Evolutionary conservation across 2,888 invertebrate species (phyloP), one percentile per base, ranked within the genome.

Genomic region (Hemicrepidius hirtus): DNA sequence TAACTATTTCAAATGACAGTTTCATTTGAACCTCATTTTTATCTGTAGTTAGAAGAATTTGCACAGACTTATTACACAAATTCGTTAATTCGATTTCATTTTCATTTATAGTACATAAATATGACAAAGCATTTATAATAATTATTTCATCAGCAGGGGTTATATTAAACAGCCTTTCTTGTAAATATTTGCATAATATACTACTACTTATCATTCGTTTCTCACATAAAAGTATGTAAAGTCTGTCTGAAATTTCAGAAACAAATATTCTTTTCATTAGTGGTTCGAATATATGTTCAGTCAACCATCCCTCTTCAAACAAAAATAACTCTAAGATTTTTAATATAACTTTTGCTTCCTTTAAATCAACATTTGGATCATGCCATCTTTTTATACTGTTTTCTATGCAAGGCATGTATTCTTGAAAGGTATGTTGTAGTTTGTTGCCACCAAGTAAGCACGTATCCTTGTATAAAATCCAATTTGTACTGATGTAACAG

Each of bases 1-100:
- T 66, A 10, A 69, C 53, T 5, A 71, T 57, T 55, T 50, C 59
- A 67, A 69, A 76, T 20, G 73, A 64, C 12, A 74, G 32, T n/a
- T 55, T 18, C 32, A 71, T 46, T 67, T 64, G 44, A 40, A 40
- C 28, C 13, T 44, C 6, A 32, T 65, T 50, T 18, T 35, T 63
- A 32, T 24, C 12, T 13, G 44, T 16, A 24, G 28, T 32, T 35
- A 64, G 16, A 10, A 75, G 50, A 59, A 73, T 63, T 9, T 59
- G 13, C 16, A 13, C 60, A 18, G 68, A 72, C 6, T 24, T 35
- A 24, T 68, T 18, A 20, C 50, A 37, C 49, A 73, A 21, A 49
- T 6, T n/a, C 24, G 12, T 21, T 12, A 49, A 4, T 20, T 49
- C 24, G 9, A 3, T 49, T n/a, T 49, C 44, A 55, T 44, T 28